Evolutionary conservation across 1,140 invertebrate genomes (phyloP).

Genomic region (Dysdera silvatica): DNA sequence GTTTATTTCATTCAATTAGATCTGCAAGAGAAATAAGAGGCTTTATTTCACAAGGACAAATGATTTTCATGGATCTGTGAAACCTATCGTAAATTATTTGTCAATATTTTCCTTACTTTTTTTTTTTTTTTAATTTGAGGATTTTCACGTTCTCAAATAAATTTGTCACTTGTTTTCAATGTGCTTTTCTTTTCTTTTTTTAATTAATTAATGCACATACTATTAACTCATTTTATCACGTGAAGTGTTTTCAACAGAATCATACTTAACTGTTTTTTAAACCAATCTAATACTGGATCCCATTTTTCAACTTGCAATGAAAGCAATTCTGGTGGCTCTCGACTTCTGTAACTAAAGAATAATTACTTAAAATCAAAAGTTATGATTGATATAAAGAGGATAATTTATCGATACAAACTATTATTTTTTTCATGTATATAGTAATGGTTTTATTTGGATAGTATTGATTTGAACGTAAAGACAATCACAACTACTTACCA

Average conservation of each 20-base stretch:
- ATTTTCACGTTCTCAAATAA: no score
- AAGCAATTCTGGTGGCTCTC: constrained; percentile 61
- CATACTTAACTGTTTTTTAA: constrained; percentile 50
- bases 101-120: no score
- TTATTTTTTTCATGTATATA: background rate
- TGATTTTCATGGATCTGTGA: no score
- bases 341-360: constrained; percentile 44
- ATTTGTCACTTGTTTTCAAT: no score
- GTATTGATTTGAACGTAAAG: constrained; percentile 44
- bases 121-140: no score
- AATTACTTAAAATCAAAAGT: background rate
- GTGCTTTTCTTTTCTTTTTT: no score
- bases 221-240: background rate
- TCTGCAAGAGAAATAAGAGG: no score
- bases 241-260: background rate
- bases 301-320: constrained; percentile 70
- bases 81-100: no score
- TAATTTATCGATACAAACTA: background rate
- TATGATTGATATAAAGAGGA: constrained; percentile 35
- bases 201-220: constrained; percentile 6
- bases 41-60: no score
- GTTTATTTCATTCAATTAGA: no score
- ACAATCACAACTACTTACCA: constrained; percentile 57
- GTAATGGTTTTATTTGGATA: constrained; percentile 44
- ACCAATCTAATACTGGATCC: constrained; percentile 82